Evolutionary conservation across 2,113 vertebrate genomes (phyloP), one percentile per base, ranked within the genome.

Genomic region (Dipodomys ordii): DNA sequence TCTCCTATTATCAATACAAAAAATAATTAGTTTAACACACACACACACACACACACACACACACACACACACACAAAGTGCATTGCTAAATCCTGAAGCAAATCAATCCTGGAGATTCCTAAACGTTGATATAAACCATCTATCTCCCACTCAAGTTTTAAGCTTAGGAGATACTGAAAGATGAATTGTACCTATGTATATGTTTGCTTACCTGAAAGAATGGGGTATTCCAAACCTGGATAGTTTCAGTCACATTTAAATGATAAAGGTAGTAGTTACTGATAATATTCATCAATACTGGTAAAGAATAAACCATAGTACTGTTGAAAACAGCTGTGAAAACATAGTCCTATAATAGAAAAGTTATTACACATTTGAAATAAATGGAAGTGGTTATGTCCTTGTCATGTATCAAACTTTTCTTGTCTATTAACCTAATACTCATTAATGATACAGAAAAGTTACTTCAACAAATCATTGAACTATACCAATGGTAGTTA

Each of bases 251-350:
- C 9, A 99, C 98, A 0, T 99, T 99, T 27, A 99, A 94, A 6
- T 96, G 98, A 94, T 95, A 97, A 4, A 99, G 98, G 5, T 99
- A 97, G 10, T 99, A 98, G 39, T 99, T 99, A 97, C 99, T 99
- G 73, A 99, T 98, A 0, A 99, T 87, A 28, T 99, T 99, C 94
- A 99, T 98, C 49, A 98, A 85, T 94, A 99, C 99, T 0, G 99
- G 99, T 87, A 99, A 81, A n/a, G 99, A 99, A 95, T 99, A 99
- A 74, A 99, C 98, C 46, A 99, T 99, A 91, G 99, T 99, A 82
- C 99, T 99, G 97, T 99, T 99, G 97, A 99, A 99, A 2, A 98
- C 74, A 62, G 98, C 69, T 5, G 85, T 97, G 95, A 99, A 99
- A 62, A 97, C 90, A 6, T 99, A 99, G 72, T 97, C 98, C 99